Evolutionary conservation across 1,140 invertebrate species (phyloP).

Genomic region (Cephus cinctus): DNA sequence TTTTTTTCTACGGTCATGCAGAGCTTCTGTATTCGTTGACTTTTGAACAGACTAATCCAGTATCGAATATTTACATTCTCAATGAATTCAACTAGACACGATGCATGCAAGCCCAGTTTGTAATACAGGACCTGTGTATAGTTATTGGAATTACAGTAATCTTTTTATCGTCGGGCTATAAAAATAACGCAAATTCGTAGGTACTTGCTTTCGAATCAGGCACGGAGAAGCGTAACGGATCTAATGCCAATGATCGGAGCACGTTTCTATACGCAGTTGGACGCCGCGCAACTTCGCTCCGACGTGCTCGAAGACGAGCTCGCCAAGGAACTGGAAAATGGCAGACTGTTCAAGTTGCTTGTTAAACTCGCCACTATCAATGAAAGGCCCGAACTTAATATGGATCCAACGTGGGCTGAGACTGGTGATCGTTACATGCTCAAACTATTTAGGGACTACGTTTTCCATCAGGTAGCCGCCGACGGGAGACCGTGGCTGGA

Average conservation of each 20-base stretch:
- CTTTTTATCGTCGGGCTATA: background rate
- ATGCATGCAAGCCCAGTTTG: too few relatives aligned
- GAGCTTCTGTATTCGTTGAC: too few relatives aligned
- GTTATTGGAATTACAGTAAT: too few relatives aligned
- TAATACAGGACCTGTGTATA: too few relatives aligned
- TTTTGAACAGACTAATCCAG: too few relatives aligned
- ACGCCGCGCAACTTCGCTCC: constrained; percentile 80
- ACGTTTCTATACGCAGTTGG: constrained; percentile 93
- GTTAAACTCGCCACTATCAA: constrained; percentile 90
- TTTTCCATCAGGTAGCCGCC: constrained; percentile 92
- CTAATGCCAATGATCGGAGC: constrained; percentile 99
- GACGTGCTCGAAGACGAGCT: constrained; percentile 91
- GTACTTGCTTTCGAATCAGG: constrained; percentile 74
- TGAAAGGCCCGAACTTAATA: constrained; percentile 90
- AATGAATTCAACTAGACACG: too few relatives aligned
- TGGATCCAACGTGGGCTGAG: constrained; percentile 94
- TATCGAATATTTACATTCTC: too few relatives aligned
- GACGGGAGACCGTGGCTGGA: constrained; percentile 95
- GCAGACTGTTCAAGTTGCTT: constrained; percentile 85
- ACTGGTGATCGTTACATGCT: constrained; percentile 97
- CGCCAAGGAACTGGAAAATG: constrained; percentile 92
- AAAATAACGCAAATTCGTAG: constrained; percentile 49
- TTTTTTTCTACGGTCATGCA: too few relatives aligned
- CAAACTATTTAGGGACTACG: constrained; percentile 95
- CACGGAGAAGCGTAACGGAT: constrained; percentile 84